phyloP scores from a whole-genome alignment of 1,140 invertebrate species.

The Lineus longissimus region DNA sequence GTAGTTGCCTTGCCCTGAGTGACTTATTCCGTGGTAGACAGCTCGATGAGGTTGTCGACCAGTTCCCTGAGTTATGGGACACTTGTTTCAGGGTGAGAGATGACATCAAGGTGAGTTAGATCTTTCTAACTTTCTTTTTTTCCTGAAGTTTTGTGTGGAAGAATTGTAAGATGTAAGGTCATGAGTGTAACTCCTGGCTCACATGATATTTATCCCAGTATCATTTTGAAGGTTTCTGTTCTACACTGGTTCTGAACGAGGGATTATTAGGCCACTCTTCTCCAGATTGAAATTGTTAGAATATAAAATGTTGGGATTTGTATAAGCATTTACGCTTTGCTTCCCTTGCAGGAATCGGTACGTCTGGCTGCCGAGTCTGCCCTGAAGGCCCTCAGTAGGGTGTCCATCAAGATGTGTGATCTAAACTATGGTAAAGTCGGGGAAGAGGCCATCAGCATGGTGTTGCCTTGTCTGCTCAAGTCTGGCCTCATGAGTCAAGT shows the following conservation, averaged over 20 bases:
- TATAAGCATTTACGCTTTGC: too few species aligned
- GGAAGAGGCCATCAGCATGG: conserved; percentile 68
- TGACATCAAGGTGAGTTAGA: conserved; percentile 76
- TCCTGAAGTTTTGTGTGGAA: too few species aligned
- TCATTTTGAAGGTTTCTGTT: too few species aligned
- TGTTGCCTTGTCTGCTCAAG: conserved; percentile 77
- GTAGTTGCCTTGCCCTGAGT: conserved; percentile 72
- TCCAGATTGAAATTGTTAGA: too few species aligned
- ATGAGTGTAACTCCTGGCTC: too few species aligned
- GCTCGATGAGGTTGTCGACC: conserved; percentile 54
- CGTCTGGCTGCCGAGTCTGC: conserved; percentile 74
- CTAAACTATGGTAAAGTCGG: conserved; percentile 72
- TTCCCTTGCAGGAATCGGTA: conserved; percentile 59
- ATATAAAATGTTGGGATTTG: too few species aligned
- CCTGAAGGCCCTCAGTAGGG: conserved; percentile 73
- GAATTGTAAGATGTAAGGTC: too few species aligned
- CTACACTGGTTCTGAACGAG: too few species aligned
- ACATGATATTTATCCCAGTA: too few species aligned
- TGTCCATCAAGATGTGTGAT: conserved; percentile 76
- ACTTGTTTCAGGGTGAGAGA: conserved; percentile 86
- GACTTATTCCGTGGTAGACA: conserved; percentile 69
- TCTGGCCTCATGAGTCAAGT: conserved; percentile 75
- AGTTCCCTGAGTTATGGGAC: conserved; percentile 71
- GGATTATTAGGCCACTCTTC: too few species aligned
- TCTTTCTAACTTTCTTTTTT: background rate